These are phyloP conservation scores for Drosophila recens DNA, from an alignment of 2,888 invertebrate genomes.

Conservation along the genomic window DNA sequence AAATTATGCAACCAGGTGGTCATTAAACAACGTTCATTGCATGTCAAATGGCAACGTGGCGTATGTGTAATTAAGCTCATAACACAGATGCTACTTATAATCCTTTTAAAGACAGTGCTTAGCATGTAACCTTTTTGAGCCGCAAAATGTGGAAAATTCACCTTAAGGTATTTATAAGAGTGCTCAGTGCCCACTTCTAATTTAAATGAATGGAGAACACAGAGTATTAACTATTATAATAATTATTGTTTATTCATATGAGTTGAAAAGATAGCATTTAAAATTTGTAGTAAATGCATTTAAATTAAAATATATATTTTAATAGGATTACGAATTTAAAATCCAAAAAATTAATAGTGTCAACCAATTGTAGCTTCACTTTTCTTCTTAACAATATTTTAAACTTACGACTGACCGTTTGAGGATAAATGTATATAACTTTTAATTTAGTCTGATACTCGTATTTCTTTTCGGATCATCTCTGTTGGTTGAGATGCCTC, in stretches of 20 bases:
- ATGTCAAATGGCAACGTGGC: constrained; percentile 63
- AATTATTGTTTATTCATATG: too few species aligned
- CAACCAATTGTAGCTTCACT: not conserved
- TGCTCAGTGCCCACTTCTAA: too few species aligned
- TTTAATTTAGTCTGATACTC: constrained; percentile 8
- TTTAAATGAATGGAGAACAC: too few species aligned
- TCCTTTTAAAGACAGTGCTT: constrained; percentile 15
- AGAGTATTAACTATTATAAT: too few species aligned
- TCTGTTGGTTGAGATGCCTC: constrained; percentile 9
- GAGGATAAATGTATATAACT: constrained; percentile 1
- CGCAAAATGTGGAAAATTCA: not conserved
- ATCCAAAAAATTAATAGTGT: not conserved
- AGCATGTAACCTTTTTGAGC: not conserved
- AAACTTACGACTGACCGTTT: not conserved
- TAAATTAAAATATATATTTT: too few species aligned
- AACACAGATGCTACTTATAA: constrained; percentile 42
- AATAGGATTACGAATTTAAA: too few species aligned
- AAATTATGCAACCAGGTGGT: constrained; percentile 70
- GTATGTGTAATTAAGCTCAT: constrained; percentile 73
- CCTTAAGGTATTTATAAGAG: not conserved
- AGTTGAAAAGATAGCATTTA: not conserved
- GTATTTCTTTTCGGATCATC: constrained; percentile 5
- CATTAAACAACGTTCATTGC: constrained; percentile 57
- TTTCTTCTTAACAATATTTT: too few species aligned
- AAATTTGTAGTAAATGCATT: too few species aligned